Conservation (phyloP, 1,140 invertebrate genomes). For the Pinna nobilis region DNA sequence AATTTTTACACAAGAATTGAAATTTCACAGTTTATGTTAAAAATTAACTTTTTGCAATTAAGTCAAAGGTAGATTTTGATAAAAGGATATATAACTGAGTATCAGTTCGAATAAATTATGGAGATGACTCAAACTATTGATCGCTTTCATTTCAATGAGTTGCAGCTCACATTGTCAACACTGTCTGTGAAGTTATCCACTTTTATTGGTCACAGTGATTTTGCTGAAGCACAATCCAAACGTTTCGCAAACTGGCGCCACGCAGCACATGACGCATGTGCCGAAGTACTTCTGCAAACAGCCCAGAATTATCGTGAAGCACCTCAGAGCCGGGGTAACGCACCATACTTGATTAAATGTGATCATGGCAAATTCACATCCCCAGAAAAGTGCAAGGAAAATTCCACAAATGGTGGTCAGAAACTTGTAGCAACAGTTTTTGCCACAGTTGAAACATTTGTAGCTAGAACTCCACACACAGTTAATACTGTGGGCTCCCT, state of each 20-base stretch:
- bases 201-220: conserved; percentile 24
- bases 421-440: conserved; percentile 83
- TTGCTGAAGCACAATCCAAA: conserved; percentile 22
- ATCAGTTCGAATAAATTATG: no score
- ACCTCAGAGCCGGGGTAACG: conserved; percentile 61
- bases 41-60: no score
- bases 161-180: no score
- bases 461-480: conserved; percentile 84
- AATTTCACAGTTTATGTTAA: no score
- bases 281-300: conserved; percentile 78
- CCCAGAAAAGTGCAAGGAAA: conserved; percentile 81
- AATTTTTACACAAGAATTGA: no score
- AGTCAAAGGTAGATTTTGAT: no score
- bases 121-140: no score
- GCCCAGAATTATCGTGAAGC: conserved; percentile 78
- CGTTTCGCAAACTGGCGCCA: conserved; percentile 55
- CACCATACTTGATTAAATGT: conserved; percentile 78
- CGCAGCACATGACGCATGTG: conserved; percentile 78
- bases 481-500: conserved; percentile 80
- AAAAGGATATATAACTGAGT: no score
- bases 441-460: conserved; percentile 81
- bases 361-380: conserved; percentile 84
- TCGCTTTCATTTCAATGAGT: no score
- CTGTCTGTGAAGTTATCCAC: no score
- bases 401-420: conserved; percentile 82